Evolutionary conservation across 1,140 invertebrate genomes (phyloP), one percentile per base, ranked within the genome.

Genomic region (Drosophila santomea): DNA sequence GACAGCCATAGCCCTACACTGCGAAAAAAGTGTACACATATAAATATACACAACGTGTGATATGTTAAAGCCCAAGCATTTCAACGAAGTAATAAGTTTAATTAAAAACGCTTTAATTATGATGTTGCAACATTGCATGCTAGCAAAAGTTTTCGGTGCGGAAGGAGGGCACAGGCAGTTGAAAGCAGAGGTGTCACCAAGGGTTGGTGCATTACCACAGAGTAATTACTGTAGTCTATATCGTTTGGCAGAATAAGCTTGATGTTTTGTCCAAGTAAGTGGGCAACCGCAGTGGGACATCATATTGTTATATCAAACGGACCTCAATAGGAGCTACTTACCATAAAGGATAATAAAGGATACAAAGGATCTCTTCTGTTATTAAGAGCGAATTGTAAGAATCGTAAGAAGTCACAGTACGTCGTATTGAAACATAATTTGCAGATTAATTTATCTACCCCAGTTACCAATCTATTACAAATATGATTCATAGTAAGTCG

Each of bases 71-170:
- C 25, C 4, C 25, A 6, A 17, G 17, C 15, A 17, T 43, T 17
- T 43, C 7, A 8, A 20, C 2, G 0, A 20, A 20, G 20, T 20
- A 20, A 20, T 20, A 20, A 20, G 20, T 20, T 20, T 20, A 20
- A 20, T 20, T 20, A 20, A 20, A 20, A 20, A 1, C 2, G 20
- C 20, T 1, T 20, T 20, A 20, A 1, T 20, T 20, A 20, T 20
- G 20, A 1, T 20, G 28, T 39, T 25, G 73, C 23, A 66, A 64
- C 54, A 66, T 66, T 74, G 74, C 73, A 75, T 58, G 58, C 66
- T 75, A 75, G 71, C 73, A 60, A 75, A 75, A 48, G 60, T 59
- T 75, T 69, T 48, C 43, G 43, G 20, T 66, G 41, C 41, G 52
- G 54, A 66, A 74, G 72, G 55, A 45, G 60, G 44, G 20, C 20